phyloP scores from a whole-genome alignment of 2,888 invertebrate species.

The Acanthosepion pharaonis region DNA sequence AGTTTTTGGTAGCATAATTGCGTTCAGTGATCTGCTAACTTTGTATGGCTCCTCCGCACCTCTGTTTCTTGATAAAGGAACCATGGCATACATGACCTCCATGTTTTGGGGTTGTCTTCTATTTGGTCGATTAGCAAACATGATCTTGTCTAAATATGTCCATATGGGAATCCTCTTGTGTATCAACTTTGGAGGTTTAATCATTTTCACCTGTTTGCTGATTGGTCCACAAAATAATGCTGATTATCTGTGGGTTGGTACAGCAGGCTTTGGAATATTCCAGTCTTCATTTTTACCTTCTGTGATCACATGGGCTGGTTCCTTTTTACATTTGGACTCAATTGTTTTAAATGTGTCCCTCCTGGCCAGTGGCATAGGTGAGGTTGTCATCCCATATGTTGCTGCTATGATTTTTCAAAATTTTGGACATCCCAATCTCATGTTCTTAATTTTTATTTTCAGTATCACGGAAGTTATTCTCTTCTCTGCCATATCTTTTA shows the following conservation, averaged over 20 bases:
- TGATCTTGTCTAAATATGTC: constrained; percentile 8
- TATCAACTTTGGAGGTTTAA: constrained; percentile 48
- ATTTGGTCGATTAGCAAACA: constrained; percentile 50
- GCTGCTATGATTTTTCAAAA: constrained; percentile 49
- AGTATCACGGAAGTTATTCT: constrained; percentile 47
- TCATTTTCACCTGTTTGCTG: constrained; percentile 47
- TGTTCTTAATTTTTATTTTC: constrained; percentile 48
- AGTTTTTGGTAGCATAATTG: constrained; percentile 51
- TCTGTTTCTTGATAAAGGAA: constrained; percentile 49
- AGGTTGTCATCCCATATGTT: constrained; percentile 51
- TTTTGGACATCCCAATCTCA: constrained; percentile 43
- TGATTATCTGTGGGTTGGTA: constrained; percentile 51
- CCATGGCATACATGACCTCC: constrained; percentile 50
- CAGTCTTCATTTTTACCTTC: constrained; percentile 51
- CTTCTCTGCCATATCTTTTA: constrained; percentile 39
- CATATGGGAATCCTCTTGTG: constrained; percentile 46
- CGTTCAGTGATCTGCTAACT: constrained; percentile 51
- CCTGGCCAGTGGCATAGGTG: constrained; percentile 51
- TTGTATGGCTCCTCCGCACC: constrained; percentile 48
- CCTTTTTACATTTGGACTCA: constrained; percentile 48
- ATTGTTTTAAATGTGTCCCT: constrained; percentile 51
- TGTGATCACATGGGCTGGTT: constrained; percentile 51
- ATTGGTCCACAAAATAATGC: neutral
- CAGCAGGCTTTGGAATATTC: constrained; percentile 51
- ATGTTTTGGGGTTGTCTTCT: constrained; percentile 52